These are phyloP conservation scores for Tachina grossa DNA, from an alignment of 2,888 invertebrate genomes.

Conservation along the genomic window DNA sequence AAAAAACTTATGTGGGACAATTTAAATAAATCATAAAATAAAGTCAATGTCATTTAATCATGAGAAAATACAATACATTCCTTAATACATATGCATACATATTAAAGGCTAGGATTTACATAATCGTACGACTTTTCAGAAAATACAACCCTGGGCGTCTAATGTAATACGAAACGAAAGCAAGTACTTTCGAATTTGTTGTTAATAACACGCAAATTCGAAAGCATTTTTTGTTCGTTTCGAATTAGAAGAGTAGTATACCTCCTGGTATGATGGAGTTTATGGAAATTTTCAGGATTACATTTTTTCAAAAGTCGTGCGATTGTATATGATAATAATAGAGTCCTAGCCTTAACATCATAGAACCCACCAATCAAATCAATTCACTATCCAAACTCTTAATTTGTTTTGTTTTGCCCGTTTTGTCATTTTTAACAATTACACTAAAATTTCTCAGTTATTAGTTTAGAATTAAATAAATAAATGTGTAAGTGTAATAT, in stretches of 20 bases:
- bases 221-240: no score
- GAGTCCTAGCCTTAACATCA: background rate
- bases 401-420: background rate
- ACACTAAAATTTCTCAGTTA: conserved; percentile 31
- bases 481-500: conserved; percentile 52
- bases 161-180: no score
- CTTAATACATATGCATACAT: background rate
- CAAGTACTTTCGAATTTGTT: no score
- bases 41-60: background rate
- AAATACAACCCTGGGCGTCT: no score
- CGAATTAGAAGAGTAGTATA: no score
- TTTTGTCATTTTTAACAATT: conserved; percentile 15
- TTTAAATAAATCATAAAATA: background rate
- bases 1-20: background rate
- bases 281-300: no score
- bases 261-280: no score
- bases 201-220: no score
- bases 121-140: no score
- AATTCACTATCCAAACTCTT: background rate
- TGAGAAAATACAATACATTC: background rate
- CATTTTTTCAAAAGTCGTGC: no score
- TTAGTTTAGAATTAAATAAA: conserved; percentile 38
- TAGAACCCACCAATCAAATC: conserved; percentile 51
- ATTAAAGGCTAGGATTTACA: background rate
- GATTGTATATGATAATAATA: no score